Evolutionary conservation across 2,888 invertebrate species (phyloP), one percentile per base, ranked within the genome.

Genomic region (Antheraea yamamai): DNA sequence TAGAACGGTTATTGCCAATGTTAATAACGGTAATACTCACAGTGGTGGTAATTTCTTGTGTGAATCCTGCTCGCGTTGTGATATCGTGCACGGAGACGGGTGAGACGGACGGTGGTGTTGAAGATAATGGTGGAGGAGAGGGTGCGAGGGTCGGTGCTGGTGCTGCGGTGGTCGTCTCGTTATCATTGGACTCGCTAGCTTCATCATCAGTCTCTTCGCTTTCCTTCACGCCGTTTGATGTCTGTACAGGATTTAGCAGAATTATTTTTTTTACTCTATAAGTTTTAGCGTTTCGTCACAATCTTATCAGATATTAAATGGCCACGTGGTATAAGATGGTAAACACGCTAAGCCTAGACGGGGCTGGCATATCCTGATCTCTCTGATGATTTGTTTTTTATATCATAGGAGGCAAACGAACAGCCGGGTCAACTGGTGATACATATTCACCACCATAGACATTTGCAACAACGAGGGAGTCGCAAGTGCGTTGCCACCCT

Each of bases 191-290:
- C 78, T 93, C 93, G 74, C 89, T 92, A 2, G 92, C 90, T 76
- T 95, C 94, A 76, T 95, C 94, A 52, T 95, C 94, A 0, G 86
- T 76, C 78, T 95, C 94, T 39, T 93, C 90, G 78, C 88, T 92
- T 78, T 94, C 94, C 76, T 94, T 94, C 26, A 95, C 87, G 18
- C 93, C 93, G 79, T 91, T 93, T n/a, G 94, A 90, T 0, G 93
- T 93, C 94, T 95, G 83, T 10, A 74, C n/a, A 7, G 64, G 26
- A 55, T 20, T 52, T 55, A 20, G 18, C 20, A 55, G 20, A 55
- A 20, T 52, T 14, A 2, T 52, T 52, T 12, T 14, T 52, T 16
- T 20, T 58, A 16, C 30, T 30, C 30, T 30, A 30, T 30, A 30
- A 3, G 30, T 30, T 30, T 30, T 30, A 30, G 30, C 30, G 30